Base-by-base conservation (phyloP, 2,888 invertebrate genomes). In the Diarsia mendica region DNA sequence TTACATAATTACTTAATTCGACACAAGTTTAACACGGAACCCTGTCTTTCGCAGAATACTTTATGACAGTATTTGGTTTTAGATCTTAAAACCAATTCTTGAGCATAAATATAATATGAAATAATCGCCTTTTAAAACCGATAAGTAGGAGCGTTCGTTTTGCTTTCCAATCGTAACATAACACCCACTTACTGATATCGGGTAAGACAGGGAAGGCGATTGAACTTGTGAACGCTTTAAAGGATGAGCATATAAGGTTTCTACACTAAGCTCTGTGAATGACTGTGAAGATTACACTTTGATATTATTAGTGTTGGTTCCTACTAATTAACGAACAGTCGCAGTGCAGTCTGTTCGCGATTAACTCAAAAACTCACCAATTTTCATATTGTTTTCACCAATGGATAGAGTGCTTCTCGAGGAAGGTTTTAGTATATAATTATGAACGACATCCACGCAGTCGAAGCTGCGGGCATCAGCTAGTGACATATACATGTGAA, bases 201-300 rank as follows among this genome's bases (percentile, higher is more conserved):
- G 13, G 6, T 13, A 55, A 48, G 10, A 77, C 77, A 18, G 4
- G 28, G 10, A 55, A 48, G 18, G 39, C 55, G 28, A 58, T 75
- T 58, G 28, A 66, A 66, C 44, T 67, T 44, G 53, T 49, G 18
- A 48, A 48, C 20, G 55, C 39, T 55, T 65, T n/a, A 39, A 10
- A 33, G n/a, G 49, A 67, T 67, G 10, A 58, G 2, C 28, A 44
- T n/a, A 10, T 67, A 66, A 1, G 48, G 67, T n/a, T 77, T 75
- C 77, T 28, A 28, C 48, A 28, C 64, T 76, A 55, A 66, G 48
- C 55, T 44, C n/a, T 13, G 10, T 18, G 55, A n/a, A 44, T n/a
- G 49, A 77, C 1, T 28, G 28, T 28, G 28, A 28, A 28, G 28
- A 28, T 77, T 66, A 44, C 67, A 77, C 67, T 33, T 55, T 44